Evolutionary conservation across 2,113 vertebrate genomes (phyloP).

Genomic region (Pteropus alecto): DNA sequence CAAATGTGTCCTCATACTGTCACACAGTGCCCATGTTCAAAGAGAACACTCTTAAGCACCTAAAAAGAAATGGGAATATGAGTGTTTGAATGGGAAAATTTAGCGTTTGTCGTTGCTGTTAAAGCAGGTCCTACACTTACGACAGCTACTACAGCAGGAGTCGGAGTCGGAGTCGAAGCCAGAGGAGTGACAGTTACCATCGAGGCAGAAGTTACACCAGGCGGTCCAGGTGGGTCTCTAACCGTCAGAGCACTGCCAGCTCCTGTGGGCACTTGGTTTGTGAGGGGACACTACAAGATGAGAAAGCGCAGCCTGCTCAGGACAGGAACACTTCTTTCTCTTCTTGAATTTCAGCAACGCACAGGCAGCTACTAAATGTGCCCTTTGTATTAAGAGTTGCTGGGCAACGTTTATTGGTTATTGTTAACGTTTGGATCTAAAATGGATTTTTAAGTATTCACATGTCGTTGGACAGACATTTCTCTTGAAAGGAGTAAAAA

Average conservation of each 20-base stretch:
- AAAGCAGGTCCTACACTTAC: slow-evolving; percentile 91
- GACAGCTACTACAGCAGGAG: slow-evolving; percentile 94
- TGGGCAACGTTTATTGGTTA: not conserved
- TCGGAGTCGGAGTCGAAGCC: slow-evolving; percentile 85
- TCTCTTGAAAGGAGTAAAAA: not conserved
- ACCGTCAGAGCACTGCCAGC: not conserved
- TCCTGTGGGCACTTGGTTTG: not conserved
- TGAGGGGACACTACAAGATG: not conserved
- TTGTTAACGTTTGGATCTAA: not conserved
- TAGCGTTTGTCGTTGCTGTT: not conserved
- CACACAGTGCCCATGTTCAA: not conserved
- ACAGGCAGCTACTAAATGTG: not conserved
- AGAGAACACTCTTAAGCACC: not conserved
- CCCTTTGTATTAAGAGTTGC: not conserved
- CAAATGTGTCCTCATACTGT: not conserved
- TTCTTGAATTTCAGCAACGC: not conserved
- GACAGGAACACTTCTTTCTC: not conserved
- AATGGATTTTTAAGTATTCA: not conserved
- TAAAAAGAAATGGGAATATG: not conserved
- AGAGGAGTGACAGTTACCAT: slow-evolving; percentile 88
- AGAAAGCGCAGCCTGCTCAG: not conserved
- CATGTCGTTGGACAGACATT: not conserved
- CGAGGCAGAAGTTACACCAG: slow-evolving; percentile 87
- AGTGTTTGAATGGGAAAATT: not conserved
- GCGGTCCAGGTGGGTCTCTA: slow-evolving; percentile 86